Evolutionary conservation across 2,797 vertebrate species (phyloP).

Genomic region (Sciurus vulgaris): DNA sequence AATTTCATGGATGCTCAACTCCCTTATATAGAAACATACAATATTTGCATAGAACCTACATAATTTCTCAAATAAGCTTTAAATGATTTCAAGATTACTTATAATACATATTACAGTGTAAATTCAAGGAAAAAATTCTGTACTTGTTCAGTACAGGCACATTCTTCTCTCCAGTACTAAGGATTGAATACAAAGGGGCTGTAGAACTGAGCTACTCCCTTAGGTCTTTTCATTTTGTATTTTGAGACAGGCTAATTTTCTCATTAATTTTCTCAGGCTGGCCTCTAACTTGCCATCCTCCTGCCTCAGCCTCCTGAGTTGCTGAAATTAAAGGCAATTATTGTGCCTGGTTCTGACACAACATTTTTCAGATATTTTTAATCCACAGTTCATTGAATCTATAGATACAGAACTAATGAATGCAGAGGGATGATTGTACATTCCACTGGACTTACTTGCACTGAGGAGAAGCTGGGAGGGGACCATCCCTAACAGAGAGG

Average conservation of each 20-base stretch:
- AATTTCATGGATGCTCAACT: background rate
- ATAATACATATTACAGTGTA: background rate
- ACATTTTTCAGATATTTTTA: background rate
- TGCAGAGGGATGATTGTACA: background rate
- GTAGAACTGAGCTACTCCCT: no score
- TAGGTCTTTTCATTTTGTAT: background rate
- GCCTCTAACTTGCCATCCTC: background rate
- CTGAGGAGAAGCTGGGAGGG: background rate
- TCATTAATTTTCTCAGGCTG: background rate
- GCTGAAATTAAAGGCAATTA: background rate
- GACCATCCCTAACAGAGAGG: background rate
- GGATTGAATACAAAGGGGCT: no score
- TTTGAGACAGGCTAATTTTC: background rate
- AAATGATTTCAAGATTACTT: background rate
- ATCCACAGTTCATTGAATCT: background rate
- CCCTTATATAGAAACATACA: background rate
- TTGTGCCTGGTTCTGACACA: background rate
- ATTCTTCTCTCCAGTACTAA: background rate
- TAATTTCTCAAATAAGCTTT: background rate
- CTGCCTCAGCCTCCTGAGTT: background rate
- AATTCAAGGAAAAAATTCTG: background rate
- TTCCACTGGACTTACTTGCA: rapidly evolving
- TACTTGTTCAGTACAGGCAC: background rate
- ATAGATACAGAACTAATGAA: background rate
- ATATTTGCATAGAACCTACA: background rate